Percentiles rank a stretch among this genome's conserved stretches.
Evolutionary conservation across 1,140 invertebrate species (phyloP).

Genomic region (Galleria mellonella): DNA sequence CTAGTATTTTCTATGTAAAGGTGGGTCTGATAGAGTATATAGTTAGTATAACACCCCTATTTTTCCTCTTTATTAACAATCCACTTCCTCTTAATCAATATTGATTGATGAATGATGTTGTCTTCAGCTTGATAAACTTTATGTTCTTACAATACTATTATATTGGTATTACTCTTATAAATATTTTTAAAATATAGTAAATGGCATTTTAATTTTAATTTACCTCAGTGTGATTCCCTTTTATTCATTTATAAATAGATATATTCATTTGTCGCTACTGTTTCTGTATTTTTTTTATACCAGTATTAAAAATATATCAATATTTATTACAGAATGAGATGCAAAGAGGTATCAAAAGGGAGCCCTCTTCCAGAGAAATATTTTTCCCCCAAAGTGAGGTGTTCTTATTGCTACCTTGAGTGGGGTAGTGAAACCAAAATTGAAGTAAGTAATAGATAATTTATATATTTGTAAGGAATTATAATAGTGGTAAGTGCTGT

Average conservation of each 20-base stretch:
- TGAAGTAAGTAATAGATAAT: slow-evolving; percentile 25
- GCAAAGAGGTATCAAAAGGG: slow-evolving; percentile 33
- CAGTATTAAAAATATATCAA: slow-evolving; percentile 2
- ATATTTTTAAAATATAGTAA: too few species aligned
- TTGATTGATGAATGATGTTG: background rate
- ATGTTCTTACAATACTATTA: background rate
- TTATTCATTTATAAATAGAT: too few species aligned
- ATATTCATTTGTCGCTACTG: too few species aligned
- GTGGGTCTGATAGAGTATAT: background rate
- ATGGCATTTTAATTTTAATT: too few species aligned
- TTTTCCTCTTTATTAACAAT: too few species aligned
- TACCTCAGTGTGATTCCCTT: too few species aligned
- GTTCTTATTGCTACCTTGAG: slow-evolving; percentile 45
- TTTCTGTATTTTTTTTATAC: too few species aligned
- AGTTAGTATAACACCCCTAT: background rate
- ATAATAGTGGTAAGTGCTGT: too few species aligned
- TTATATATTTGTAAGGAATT: too few species aligned
- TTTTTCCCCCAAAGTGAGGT: slow-evolving; percentile 41
- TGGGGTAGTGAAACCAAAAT: slow-evolving; percentile 30
- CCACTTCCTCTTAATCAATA: too few species aligned
- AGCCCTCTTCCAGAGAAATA: slow-evolving; percentile 37
- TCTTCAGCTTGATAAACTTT: background rate
- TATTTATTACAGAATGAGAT: slow-evolving; percentile 36
- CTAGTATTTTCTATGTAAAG: background rate
- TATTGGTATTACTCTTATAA: too few species aligned